Evolutionary conservation across 2,113 vertebrate genomes (phyloP).

Genomic region (Macrotis lagotis): DNA sequence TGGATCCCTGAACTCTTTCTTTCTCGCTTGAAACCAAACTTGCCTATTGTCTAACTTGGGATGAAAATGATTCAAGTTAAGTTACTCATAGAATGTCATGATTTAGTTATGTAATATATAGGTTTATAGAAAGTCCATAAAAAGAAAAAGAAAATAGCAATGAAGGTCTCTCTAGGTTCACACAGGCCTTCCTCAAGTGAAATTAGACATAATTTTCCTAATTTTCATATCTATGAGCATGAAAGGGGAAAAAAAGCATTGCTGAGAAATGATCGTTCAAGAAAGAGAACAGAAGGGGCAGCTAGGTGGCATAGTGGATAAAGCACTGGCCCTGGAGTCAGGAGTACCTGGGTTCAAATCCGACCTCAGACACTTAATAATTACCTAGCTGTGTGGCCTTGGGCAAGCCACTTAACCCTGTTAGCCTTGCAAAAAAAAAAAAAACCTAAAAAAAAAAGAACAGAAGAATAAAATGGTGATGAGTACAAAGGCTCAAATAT

Average conservation of each 20-base stretch:
- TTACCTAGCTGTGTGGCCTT: no score
- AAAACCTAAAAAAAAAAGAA: not conserved
- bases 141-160: not conserved
- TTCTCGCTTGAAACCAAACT: not conserved
- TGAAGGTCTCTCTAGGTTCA: not conserved
- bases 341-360: no score
- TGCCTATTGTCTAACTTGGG: not conserved
- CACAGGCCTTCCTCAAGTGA: not conserved
- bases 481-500: not conserved
- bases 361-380: no score
- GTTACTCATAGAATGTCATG: not conserved
- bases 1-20: not conserved
- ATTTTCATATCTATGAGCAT: not conserved
- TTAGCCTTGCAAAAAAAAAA: no score
- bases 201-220: not conserved
- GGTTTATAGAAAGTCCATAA: not conserved
- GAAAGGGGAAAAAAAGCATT: not conserved
- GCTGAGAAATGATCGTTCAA: not conserved
- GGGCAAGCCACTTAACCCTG: no score
- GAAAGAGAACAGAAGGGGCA: not conserved
- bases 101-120: not conserved
- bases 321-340: no score
- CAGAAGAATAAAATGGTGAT: not conserved
- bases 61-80: not conserved
- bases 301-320: no score